Evolutionary conservation across 2,888 invertebrate genomes (phyloP).

Genomic region (Emmelina monodactyla): DNA sequence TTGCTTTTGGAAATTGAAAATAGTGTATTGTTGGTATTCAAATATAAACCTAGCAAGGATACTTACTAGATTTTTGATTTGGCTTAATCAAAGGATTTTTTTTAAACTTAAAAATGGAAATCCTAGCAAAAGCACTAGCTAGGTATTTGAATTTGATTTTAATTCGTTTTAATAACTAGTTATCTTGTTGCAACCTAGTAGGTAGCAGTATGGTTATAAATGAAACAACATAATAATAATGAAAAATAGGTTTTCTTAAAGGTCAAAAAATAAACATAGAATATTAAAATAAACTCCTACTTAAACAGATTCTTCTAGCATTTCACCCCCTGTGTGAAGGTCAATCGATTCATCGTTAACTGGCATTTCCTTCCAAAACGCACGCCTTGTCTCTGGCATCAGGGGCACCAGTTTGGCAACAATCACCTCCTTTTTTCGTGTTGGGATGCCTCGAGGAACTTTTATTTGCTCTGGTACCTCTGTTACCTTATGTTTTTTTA

Average conservation of each 20-base stretch:
- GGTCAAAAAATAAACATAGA: slow-evolving; percentile 4
- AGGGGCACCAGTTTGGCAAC: slow-evolving; percentile 8
- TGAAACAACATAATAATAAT: slow-evolving; percentile 1
- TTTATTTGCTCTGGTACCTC: slow-evolving; percentile 7
- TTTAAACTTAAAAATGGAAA: neutral
- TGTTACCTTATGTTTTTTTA: slow-evolving; percentile 8
- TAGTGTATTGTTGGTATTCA: slow-evolving; percentile 1
- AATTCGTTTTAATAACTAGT: neutral
- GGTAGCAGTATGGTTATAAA: slow-evolving; percentile 1
- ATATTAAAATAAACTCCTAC: slow-evolving; percentile 3
- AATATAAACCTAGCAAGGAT: slow-evolving; percentile 3
- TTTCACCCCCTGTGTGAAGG: slow-evolving; percentile 8
- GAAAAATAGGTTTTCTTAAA: slow-evolving; percentile 3
- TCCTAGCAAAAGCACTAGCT: neutral
- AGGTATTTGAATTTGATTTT: neutral
- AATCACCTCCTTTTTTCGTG: slow-evolving; percentile 8
- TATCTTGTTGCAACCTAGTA: neutral
- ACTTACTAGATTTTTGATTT: slow-evolving; percentile 2
- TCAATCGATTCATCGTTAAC: slow-evolving; percentile 9
- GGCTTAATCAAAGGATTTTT: neutral
- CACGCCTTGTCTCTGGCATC: slow-evolving; percentile 8
- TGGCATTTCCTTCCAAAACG: slow-evolving; percentile 8
- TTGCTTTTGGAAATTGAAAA: neutral
- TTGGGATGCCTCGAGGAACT: slow-evolving; percentile 8
- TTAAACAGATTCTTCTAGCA: slow-evolving; percentile 8